Evolutionary conservation across 1,140 invertebrate genomes (phyloP), one percentile per base, ranked within the genome.

Genomic region (Euborellia annulipes): DNA sequence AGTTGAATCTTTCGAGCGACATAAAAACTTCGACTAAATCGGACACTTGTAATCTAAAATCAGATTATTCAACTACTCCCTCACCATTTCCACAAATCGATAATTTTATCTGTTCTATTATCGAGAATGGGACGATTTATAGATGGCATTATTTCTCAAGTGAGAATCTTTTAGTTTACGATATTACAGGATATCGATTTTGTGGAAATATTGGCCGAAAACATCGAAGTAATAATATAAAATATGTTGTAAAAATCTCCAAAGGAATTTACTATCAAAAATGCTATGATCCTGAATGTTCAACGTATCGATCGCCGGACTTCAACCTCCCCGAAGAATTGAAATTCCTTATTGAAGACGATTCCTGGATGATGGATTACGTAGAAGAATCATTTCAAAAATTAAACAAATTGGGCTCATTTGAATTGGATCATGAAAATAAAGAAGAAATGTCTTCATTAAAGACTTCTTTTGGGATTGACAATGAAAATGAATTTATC

Each of bases 151-250:
- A 70, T 55, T 70, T 68, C 47, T 58, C 62, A 4, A 51, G 58
- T 1, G 54, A 53, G 0, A 64, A 70, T 47, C 53, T 60, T 36
- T 56, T 78, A n/a, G 55, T 71, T 32, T 79, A 75, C 57, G 73
- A 77, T 53, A 73, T 79, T 42, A 51, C 58, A 8, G 70, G 67
- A 4, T 70, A 67, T 49, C 68, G 78, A 48, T 80, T 64, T 50
- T 82, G 79, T 59, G 58, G 62, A 22, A 80, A 77, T 52, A 70
- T 80, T 50, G 65, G 65, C 13, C 62, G 78, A 41, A 61, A 68
- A 23, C 79, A 82, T 52, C 71, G 70, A 54, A 79, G 75, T 53
- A 80, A 81, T 52, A 75, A 78, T 49, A 68, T 81, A 20, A 76
- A 71, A 60, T 76, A 69, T 56, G 56, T 79, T 43, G 73, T 72